Conservation (phyloP, 2,888 invertebrate species). For the Eudiplozoon nipponicum region DNA sequence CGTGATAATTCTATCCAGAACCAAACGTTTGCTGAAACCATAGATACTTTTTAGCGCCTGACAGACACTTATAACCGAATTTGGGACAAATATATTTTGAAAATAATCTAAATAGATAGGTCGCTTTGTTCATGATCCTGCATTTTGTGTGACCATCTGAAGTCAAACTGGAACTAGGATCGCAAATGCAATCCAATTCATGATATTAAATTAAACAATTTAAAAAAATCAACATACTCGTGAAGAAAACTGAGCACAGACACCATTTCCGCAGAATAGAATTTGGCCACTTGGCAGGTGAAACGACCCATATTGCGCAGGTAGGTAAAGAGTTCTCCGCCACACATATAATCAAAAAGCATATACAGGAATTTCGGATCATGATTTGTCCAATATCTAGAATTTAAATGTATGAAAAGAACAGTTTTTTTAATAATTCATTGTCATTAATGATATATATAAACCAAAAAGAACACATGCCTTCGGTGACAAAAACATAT, state of each 20-base stretch:
- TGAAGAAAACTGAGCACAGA: slow-evolving; percentile 71
- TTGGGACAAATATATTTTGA: too few species aligned
- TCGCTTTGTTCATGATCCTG: too few species aligned
- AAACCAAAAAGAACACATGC: neutral
- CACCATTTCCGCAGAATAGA: slow-evolving; percentile 72
- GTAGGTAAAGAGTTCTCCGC: slow-evolving; percentile 81
- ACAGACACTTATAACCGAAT: too few species aligned
- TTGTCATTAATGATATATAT: neutral
- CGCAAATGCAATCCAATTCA: too few species aligned
- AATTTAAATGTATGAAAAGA: slow-evolving; percentile 20
- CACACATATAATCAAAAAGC: slow-evolving; percentile 70
- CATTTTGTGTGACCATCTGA: too few species aligned
- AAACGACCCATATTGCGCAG: slow-evolving; percentile 62
- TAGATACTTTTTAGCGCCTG: too few species aligned
- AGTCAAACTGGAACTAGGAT: too few species aligned
- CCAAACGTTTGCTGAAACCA: too few species aligned
- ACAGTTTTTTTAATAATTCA: neutral
- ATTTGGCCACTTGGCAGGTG: slow-evolving; percentile 41
- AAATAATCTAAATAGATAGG: too few species aligned
- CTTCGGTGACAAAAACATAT: neutral
- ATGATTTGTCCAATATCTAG: slow-evolving; percentile 59
- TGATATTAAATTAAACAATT: too few species aligned
- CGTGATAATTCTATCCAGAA: too few species aligned
- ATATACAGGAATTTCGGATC: slow-evolving; percentile 68
- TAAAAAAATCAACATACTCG: too few species aligned